Base-by-base conservation (phyloP, 2,113 vertebrate species). In the Redunca redunca region DNA sequence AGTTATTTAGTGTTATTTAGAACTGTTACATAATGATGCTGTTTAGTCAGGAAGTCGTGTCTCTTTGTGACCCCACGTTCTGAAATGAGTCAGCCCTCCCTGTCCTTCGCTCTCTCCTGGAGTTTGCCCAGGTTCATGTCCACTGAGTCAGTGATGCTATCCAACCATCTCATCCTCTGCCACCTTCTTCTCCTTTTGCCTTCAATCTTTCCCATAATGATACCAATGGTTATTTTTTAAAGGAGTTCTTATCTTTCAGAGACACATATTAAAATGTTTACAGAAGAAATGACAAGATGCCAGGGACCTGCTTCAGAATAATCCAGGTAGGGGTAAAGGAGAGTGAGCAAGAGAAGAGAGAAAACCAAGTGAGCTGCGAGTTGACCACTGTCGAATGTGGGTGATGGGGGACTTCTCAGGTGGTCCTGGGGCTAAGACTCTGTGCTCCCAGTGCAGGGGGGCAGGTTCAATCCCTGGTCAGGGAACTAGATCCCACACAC, bases 311-410 rank as follows among this genome's bases (percentile, higher is more conserved):
- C 84, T 78, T 87, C 36, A 28, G 55, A 93, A 50, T 82, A 14
- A 81, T 10, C 19, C 50, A 19, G 78, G 80, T 5, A 71, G 6
- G 33, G n/a, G n/a, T 3, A 11, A 21, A n/a, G 46, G 46, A 40
- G 15, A 33, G 21, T 4, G 3, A 11, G 30, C 3, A 0, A 25
- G 6, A 81, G 13, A 71, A 62, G 30, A 43, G 11, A 11, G 13
- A 40, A 40, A 48, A 52, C 33, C 13, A 26, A 64, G 8, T 0
- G 25, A 30, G 36, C n/a, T 33, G 1, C 0, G 7, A 55, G 2
- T 0, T 11, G 60, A 33, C 15, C 9, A 0, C 21, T 2, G 12
- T 36, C 4, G 3, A 11, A 62, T 7, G 50, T 5, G 40, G 13
- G 11, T 48, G 81, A 10, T 0, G 25, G 40, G 23, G 71, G 33